These are phyloP conservation scores for Ariopsis seemanni DNA, from an alignment of 2,113 vertebrate genomes.

Conservation along the genomic window DNA sequence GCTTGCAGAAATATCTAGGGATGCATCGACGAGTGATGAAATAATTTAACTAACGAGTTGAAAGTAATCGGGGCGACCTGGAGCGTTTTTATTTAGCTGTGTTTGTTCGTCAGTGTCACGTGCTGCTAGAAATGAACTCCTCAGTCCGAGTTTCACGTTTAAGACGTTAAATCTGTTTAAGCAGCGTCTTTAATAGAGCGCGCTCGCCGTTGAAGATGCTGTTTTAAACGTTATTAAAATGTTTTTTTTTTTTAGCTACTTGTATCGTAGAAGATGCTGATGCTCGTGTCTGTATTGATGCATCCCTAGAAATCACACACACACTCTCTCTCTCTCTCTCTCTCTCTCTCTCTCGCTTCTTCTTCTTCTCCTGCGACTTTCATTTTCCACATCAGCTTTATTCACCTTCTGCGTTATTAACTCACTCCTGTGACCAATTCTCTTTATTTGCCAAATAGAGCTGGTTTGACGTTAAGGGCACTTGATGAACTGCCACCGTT, in stretches of 20 bases:
- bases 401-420: constrained; percentile 25
- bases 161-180: not conserved
- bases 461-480: constrained; percentile 57
- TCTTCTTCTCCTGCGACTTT: not conserved
- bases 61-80: not conserved
- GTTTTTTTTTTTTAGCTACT: not conserved
- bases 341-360: no score
- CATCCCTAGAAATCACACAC: not conserved
- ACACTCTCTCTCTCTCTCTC: no score
- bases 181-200: not conserved
- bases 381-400: not conserved
- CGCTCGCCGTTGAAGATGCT: not conserved
- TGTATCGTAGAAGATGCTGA: not conserved
- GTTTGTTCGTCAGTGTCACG: not conserved
- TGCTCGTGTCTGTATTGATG: not conserved
- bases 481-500: constrained; percentile 21
- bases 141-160: not conserved
- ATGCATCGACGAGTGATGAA: not conserved
- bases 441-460: constrained; percentile 87
- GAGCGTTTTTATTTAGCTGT: not conserved
- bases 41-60: not conserved
- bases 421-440: constrained; percentile 76
- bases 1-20: not conserved
- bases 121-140: not conserved
- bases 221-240: not conserved